Percentiles rank a stretch among this genome's conserved stretches.
Conservation (phyloP, 2,797 vertebrate genomes). For the Menidia menidia region DNA sequence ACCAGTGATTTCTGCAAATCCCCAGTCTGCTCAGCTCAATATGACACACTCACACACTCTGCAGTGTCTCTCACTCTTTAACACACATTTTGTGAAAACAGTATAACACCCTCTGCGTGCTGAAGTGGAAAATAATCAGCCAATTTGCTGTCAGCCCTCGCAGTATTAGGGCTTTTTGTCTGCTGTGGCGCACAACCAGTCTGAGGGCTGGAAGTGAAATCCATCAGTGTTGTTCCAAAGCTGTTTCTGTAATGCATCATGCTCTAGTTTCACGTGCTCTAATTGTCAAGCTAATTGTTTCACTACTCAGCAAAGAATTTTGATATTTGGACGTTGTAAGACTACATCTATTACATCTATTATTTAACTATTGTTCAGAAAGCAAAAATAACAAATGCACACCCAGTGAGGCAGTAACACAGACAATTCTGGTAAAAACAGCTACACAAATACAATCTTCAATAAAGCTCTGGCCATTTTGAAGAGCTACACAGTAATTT, state of each 20-base stretch:
- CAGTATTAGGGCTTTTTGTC: conserved; percentile 24
- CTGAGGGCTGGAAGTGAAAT: conserved; percentile 11
- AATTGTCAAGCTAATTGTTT: neutral
- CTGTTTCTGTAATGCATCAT: neutral
- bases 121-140: conserved; percentile 39
- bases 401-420: neutral
- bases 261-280: neutral
- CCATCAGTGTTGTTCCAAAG: conserved; percentile 6
- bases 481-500: neutral
- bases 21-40: conserved; percentile 44
- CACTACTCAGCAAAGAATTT: neutral
- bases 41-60: conserved; percentile 25
- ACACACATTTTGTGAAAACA: conserved; percentile 40
- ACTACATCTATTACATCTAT: neutral
- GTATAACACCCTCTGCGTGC: conserved; percentile 5
- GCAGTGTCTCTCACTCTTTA: conserved; percentile 16
- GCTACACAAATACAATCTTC: neutral
- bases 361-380: neutral
- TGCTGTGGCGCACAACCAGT: conserved; percentile 5
- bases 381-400: neutral
- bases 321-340: neutral
- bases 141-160: conserved; percentile 8
- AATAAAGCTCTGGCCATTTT: neutral
- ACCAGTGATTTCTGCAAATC: conserved; percentile 37
- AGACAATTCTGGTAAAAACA: neutral